Evolutionary conservation across 2,113 vertebrate genomes (phyloP).

Genomic region (human): DNA sequence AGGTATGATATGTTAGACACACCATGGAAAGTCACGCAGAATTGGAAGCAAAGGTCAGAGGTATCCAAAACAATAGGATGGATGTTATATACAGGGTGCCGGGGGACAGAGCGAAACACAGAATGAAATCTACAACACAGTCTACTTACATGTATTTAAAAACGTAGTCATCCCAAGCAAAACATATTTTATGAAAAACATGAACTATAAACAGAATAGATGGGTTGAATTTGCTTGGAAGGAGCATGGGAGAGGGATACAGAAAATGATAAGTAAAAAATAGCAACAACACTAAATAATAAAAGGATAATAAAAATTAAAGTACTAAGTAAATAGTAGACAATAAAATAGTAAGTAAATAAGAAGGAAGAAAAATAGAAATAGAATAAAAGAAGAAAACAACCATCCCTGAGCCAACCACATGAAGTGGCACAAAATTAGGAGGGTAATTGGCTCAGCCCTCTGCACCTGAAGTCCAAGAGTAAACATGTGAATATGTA

Average conservation of each 20-base stretch:
- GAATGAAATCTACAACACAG: not conserved
- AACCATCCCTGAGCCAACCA: no score
- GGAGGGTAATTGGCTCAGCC: not conserved
- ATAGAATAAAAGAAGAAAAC: not conserved
- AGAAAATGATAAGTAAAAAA: not conserved
- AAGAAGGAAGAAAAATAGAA: not conserved
- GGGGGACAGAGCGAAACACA: not conserved
- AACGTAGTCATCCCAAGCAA: not conserved
- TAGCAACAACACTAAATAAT: not conserved
- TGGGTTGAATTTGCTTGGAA: not conserved
- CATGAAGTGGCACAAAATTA: not conserved
- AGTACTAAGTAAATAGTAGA: not conserved
- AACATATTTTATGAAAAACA: not conserved
- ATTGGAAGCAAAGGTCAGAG: not conserved
- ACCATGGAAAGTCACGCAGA: not conserved
- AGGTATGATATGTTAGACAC: no score
- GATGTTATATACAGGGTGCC: not conserved
- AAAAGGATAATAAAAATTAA: not conserved
- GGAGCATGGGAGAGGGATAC: not conserved
- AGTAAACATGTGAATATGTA: not conserved
- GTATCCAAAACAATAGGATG: not conserved
- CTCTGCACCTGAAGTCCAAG: not conserved
- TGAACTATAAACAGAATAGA: not conserved
- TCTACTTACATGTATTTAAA: not conserved
- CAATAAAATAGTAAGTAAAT: not conserved